Evolutionary conservation across 2,113 vertebrate species (phyloP).

Genomic region (Mionectes macconnelli): DNA sequence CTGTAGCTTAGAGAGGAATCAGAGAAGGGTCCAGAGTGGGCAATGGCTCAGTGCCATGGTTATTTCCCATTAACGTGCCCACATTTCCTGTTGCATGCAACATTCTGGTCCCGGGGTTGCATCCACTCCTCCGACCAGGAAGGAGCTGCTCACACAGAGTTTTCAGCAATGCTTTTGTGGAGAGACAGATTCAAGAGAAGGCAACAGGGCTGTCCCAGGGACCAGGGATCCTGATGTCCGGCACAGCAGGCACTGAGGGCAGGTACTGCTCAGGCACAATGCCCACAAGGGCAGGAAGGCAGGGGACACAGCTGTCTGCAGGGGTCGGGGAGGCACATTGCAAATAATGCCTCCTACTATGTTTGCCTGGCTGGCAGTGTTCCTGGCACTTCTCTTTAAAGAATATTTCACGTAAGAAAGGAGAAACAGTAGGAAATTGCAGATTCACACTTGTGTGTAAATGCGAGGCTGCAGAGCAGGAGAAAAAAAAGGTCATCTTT

Average conservation of each 20-base stretch:
- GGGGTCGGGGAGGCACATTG: not conserved
- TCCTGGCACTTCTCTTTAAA: constrained; percentile 7
- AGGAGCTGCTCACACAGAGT: not conserved
- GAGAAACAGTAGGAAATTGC: constrained; percentile 20
- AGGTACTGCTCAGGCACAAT: not conserved
- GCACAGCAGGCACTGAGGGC: not conserved
- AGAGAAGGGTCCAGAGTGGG: not conserved
- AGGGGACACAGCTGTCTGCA: not conserved
- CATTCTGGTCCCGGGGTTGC: not conserved
- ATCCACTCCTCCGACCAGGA: rapidly evolving
- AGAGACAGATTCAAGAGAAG: not conserved
- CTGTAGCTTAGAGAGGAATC: not conserved
- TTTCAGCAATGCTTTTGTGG: not conserved
- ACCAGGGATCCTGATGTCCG: not conserved
- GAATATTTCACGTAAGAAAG: constrained; percentile 4
- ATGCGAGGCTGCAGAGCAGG: not conserved
- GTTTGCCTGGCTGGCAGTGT: not conserved
- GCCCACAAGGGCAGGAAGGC: not conserved
- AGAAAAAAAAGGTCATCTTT: not conserved
- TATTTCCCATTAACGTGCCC: not conserved
- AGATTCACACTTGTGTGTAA: not conserved
- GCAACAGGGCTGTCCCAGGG: not conserved
- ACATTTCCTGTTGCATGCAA: not conserved
- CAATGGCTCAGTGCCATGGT: not conserved
- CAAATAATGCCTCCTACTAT: not conserved